phyloP scores from a whole-genome alignment of 2,888 invertebrate genomes.

The Drosophila subquinaria region DNA sequence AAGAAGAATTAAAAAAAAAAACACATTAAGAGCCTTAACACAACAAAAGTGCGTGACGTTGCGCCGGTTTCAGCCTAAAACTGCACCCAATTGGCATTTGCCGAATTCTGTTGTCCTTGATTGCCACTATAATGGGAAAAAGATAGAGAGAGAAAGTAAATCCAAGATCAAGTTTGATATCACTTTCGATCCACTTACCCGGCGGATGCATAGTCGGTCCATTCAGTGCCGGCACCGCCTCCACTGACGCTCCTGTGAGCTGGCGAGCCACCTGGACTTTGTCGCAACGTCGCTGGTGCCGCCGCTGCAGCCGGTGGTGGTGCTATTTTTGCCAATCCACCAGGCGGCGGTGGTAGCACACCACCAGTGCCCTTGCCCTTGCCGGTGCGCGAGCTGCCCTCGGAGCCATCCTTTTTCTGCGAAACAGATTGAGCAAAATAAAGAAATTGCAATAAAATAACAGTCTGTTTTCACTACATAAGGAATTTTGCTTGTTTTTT shows the following conservation, averaged over 20 bases:
- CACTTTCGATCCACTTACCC: constrained; percentile 84
- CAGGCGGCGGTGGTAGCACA: constrained; percentile 94
- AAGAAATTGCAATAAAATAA: too few species aligned
- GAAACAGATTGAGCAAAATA: constrained; percentile 35
- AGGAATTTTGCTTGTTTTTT: too few species aligned
- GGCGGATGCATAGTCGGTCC: constrained; percentile 93
- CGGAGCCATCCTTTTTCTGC: constrained; percentile 95
- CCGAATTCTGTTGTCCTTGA: constrained; percentile 80
- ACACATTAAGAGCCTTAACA: constrained; percentile 50
- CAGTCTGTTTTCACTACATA: too few species aligned
- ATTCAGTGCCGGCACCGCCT: constrained; percentile 88
- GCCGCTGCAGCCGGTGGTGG: constrained; percentile 90
- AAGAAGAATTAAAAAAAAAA: constrained; percentile 19
- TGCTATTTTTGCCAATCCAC: constrained; percentile 89
- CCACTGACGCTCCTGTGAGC: constrained; percentile 87
- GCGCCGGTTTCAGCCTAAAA: constrained; percentile 76
- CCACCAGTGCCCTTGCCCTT: constrained; percentile 88
- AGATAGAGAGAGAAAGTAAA: constrained; percentile 1
- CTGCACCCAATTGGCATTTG: constrained; percentile 86
- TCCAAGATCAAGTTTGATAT: background rate
- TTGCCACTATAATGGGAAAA: constrained; percentile 62
- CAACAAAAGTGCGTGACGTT: constrained; percentile 46
- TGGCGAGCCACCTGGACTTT: constrained; percentile 88
- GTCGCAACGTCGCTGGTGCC: constrained; percentile 76
- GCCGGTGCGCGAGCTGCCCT: constrained; percentile 88